Conservation (phyloP, 2,888 invertebrate species). For the Odontomyia ornata region DNA sequence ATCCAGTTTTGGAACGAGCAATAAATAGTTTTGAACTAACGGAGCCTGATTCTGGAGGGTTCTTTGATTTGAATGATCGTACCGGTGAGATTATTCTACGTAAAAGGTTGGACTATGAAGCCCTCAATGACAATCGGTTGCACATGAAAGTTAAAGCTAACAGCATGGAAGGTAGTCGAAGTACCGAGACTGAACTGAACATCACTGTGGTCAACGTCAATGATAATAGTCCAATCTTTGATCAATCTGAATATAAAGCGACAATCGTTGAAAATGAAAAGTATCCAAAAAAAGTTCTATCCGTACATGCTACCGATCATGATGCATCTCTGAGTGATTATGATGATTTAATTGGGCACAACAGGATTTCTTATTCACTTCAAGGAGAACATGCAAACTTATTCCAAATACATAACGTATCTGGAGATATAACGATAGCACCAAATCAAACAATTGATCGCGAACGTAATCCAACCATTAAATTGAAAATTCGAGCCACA, state of each 20-base stretch:
- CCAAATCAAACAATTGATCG: constrained; percentile 75
- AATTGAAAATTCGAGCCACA: constrained; percentile 76
- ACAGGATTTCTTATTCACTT: constrained; percentile 75
- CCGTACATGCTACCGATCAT: constrained; percentile 76
- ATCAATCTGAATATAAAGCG: constrained; percentile 74
- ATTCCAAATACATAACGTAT: constrained; percentile 75
- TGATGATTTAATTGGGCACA: constrained; percentile 71
- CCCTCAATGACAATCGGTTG: constrained; percentile 69
- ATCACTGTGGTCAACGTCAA: constrained; percentile 79
- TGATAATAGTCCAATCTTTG: constrained; percentile 80
- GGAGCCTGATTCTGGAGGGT: constrained; percentile 66
- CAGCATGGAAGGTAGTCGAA: constrained; percentile 62
- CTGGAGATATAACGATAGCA: constrained; percentile 74
- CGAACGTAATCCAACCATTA: constrained; percentile 75
- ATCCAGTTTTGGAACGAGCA: constrained; percentile 72
- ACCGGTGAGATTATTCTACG: constrained; percentile 80
- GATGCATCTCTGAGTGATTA: constrained; percentile 71
- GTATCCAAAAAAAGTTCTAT: constrained; percentile 73
- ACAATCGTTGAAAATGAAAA: constrained; percentile 76
- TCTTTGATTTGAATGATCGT: constrained; percentile 70
- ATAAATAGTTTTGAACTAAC: constrained; percentile 71
- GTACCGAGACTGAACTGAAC: constrained; percentile 73
- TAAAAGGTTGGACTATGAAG: constrained; percentile 81
- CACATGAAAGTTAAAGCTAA: constrained; percentile 68
- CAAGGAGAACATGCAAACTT: constrained; percentile 78